These are phyloP conservation scores for Drosophila neonasuta DNA, from an alignment of 2,888 invertebrate genomes.

Conservation along the genomic window DNA sequence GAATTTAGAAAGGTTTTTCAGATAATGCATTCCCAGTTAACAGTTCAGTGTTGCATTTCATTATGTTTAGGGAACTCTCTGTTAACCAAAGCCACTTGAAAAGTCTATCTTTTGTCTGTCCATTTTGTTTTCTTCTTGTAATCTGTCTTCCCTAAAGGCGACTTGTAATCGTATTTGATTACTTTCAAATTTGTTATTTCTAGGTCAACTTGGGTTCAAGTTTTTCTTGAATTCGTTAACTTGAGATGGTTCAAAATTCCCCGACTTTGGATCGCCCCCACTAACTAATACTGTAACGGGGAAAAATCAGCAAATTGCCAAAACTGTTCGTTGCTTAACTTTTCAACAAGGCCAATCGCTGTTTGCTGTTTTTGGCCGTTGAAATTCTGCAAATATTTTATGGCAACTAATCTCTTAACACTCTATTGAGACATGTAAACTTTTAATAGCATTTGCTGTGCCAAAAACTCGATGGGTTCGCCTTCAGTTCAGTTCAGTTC, in stretches of 20 bases:
- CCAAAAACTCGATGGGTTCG: constrained; percentile 33
- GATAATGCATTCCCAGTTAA: too few species aligned
- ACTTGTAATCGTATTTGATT: constrained; percentile 9
- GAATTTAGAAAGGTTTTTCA: too few species aligned
- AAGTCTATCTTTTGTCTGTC: background rate
- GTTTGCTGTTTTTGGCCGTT: constrained; percentile 31
- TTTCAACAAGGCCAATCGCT: constrained; percentile 41
- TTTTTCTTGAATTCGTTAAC: constrained; percentile 7
- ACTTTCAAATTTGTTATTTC: constrained; percentile 12
- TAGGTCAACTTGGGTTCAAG: constrained; percentile 12
- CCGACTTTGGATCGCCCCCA: background rate
- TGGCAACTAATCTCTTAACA: constrained; percentile 76
- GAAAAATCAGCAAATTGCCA: constrained; percentile 25
- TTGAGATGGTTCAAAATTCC: constrained; percentile 14
- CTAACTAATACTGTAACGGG: background rate
- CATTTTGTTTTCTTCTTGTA: background rate
- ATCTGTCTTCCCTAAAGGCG: background rate
- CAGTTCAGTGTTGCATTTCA: too few species aligned
- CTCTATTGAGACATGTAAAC: constrained; percentile 77
- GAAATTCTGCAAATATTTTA: constrained; percentile 64
- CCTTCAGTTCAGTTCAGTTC: constrained; percentile 9
- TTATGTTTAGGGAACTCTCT: too few species aligned
- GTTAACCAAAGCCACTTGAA: too few species aligned
- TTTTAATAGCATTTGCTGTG: constrained; percentile 75
- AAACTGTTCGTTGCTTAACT: constrained; percentile 23